Base-by-base conservation (phyloP, 2,888 invertebrate species). In the Agonum fuliginosum region DNA sequence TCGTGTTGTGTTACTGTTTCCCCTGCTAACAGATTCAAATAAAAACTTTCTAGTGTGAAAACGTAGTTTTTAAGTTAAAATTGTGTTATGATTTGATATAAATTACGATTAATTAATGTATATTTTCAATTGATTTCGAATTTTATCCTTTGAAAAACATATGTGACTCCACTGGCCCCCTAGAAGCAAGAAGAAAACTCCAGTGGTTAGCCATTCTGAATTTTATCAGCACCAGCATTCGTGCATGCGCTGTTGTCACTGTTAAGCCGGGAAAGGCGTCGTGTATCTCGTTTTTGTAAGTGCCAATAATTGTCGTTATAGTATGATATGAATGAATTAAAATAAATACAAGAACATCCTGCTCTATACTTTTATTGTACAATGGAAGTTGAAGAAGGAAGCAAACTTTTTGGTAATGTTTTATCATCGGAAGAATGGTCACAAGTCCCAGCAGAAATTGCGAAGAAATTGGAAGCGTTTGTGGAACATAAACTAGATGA, bases 401-500 rank as follows among this genome's bases (percentile, higher is more conserved):
- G 82, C 46, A 83, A 81, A 74, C 79, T 86, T 78, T 84, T 87
- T 81, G 82, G 83, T 30, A 79, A 86, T 69, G 84, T 89, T 78
- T 84, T 92, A 80, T 87, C 86, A 30, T 84, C 85, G 10, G 89
- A 90, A 74, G 92, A 92, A 85, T 87, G 91, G 84, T 84, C 86
- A 62, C 87, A 87, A 81, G 87, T 91, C 78, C 90, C 91, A 75
- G 84, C 86, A 78, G 88, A 86, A 81, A 86, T 91, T 79, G 88
- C 88, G 22, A 86, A 89, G 81, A 94, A 94, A 87, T 88, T 95
- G 43, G 91, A 91, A 82, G 85, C 84, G 34, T 89, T 89, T 82
- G 88, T 91, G 70, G 89, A 88, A 62, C 88, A 89, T 77, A 91
- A 91, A 84, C 91, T 93, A 83, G 93, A 93, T 82, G 92, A 93